Evolutionary conservation across 2,888 invertebrate species (phyloP), one percentile per base, ranked within the genome.

Genomic region (Smittia sp.): DNA sequence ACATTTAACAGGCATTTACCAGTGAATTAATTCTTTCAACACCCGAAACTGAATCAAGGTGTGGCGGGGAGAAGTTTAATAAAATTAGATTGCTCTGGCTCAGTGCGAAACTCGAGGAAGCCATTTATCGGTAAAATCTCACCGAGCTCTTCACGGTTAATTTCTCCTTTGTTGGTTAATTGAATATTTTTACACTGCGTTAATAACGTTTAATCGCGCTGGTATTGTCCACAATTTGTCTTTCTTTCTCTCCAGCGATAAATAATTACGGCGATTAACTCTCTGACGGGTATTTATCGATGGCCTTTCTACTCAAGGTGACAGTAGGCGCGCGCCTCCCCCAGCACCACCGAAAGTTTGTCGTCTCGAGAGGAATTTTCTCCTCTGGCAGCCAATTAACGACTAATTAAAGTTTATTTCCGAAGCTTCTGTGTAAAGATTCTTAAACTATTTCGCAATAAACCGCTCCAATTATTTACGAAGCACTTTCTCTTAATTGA

Each of bases 161-260:
- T 22, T 62, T 24, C 20, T 18, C 20, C 18, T 62, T 62, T 62
- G 24, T 62, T 24, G 7, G 22, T n/a, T 62, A 62, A 62, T 62
- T 62, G 62, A 62, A 62, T 62, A 62, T 62, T 18, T 62, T 62
- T 62, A 62, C 20, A 18, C 62, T 62, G 18, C 11, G 62, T 62
- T 62, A 62, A 62, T 62, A 18, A 4, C 62, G 18, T 22, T 62
- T 62, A 62, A 62, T 62, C 20, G 22, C 62, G 22, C n/a, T 62
- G 18, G 18, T 62, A 6, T 62, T 4, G 18, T 11, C 4, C 7
- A 24, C 24, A 18, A 62, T 62, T 62, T 62, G 62, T 62, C 62
- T 62, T 20, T 22, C 24, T 62, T 62, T 22, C 62, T 22, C 15
- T 22, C 7, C 7, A n/a, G 62, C 62, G 6, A 62, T 62, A 18